Evolutionary conservation across 35 echinoderm and acorn worm genomes (phyloP).

Genomic region (Lytechinus variegatus): DNA sequence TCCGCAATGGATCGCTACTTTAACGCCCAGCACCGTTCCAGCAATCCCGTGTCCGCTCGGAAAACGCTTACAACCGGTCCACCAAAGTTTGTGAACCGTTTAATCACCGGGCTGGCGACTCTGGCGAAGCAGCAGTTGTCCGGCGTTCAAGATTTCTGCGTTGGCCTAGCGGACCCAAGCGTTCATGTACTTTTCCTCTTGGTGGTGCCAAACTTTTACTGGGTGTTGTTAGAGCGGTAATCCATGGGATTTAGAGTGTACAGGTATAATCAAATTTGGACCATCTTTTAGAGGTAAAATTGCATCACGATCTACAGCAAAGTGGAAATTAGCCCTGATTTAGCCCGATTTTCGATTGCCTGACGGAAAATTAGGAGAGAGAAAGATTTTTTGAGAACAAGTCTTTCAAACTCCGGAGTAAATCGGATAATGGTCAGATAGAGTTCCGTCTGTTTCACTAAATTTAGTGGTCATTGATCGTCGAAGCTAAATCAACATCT

Average conservation of each 20-base stretch:
- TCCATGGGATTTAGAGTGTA: no score
- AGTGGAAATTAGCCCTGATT: no score
- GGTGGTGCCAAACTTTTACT: no score
- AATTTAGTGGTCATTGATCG: not conserved
- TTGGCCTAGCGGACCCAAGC: constrained; percentile 39
- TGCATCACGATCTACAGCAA: no score
- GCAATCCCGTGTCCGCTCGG: constrained; percentile 37
- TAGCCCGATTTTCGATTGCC: no score
- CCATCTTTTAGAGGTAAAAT: no score
- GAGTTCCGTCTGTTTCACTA: not conserved
- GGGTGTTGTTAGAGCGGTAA: no score
- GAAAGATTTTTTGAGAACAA: no score
- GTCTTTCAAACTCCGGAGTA: not conserved
- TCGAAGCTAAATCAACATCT: not conserved
- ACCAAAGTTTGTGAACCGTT: constrained; percentile 41
- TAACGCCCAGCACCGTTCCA: constrained; percentile 25
- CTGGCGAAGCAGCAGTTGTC: constrained; percentile 36
- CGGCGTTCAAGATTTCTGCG: constrained; percentile 41
- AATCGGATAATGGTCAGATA: not conserved
- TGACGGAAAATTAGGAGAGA: no score
- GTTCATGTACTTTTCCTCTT: no score
- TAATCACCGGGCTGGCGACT: constrained; percentile 24
- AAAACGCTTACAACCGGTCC: constrained; percentile 43
- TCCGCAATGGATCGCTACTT: constrained; percentile 41
- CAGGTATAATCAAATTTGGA: no score